Evolutionary conservation across 2,113 vertebrate species (phyloP), one percentile per base, ranked within the genome.

Genomic region (Carettochelys insculpta): DNA sequence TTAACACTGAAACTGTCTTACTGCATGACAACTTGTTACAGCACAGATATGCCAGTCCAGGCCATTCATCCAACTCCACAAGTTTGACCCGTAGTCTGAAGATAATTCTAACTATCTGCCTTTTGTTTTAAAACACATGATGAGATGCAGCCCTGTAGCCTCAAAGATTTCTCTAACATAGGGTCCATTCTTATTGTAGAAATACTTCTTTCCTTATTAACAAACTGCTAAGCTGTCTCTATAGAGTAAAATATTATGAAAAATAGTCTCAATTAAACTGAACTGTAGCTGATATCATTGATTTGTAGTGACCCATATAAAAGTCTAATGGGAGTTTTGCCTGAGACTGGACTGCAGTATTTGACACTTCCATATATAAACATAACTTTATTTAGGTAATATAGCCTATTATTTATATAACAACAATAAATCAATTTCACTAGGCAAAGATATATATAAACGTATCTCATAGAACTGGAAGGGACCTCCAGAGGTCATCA

Each of bases 161-260:
- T 56, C 29, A 52, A 58, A 86, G 58, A 88, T 81, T 50, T 41
- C 25, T 48, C 77, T 83, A 80, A 84, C 61, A 68, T 38, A 12
- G 53, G 61, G 20, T 34, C 82, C 19, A 50, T 25, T 86, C 48
- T 19, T 71, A n/a, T 86, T 53, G 52, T 83, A 68, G 86, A 92
- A 80, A 61, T 38, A 8, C 1, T 77, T 65, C 82, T 8, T 4
- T 77, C 54, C 76, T 29, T 82, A 73, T 92, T n/a, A 68, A 27
- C 54, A 56, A 89, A 90, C 87, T 27, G 38, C 14, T 92, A 56
- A 96, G 68, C 53, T 68, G 92, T 93, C 86, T 91, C 43, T 11
- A 92, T 82, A 65, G 31, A 77, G 75, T 77, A 80, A 31, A 83
- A 83, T 82, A 82, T 80, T 89, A 83, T n/a, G 47, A 54, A 90